phyloP scores from a whole-genome alignment of 2,113 vertebrate species.

The Poeciliopsis prolifica region DNA sequence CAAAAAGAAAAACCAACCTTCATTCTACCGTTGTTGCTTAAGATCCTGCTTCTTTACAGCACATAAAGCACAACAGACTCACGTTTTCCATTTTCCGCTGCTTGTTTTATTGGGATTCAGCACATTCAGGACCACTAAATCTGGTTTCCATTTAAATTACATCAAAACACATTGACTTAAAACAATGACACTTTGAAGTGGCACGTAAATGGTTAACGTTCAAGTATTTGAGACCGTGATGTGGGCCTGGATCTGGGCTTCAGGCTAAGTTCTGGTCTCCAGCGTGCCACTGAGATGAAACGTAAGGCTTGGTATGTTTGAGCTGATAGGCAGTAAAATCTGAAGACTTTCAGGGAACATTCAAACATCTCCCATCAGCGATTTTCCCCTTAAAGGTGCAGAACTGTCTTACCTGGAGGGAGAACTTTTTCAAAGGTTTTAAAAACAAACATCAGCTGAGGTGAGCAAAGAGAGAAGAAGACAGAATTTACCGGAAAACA shows the following conservation, averaged over 20 bases:
- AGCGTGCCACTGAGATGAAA: slow-evolving; percentile 18
- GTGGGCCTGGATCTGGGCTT: neutral
- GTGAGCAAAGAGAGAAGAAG: neutral
- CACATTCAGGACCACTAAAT: slow-evolving; percentile 41
- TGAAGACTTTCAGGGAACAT: neutral
- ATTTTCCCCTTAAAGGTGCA: neutral
- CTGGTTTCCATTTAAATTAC: slow-evolving; percentile 19
- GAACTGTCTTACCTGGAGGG: neutral
- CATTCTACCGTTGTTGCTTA: slow-evolving; percentile 42
- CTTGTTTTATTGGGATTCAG: slow-evolving; percentile 49
- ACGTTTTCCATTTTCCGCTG: slow-evolving; percentile 18
- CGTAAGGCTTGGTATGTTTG: neutral
- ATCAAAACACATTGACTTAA: neutral
- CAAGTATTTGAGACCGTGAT: neutral
- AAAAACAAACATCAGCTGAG: neutral
- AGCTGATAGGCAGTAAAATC: slow-evolving; percentile 7
- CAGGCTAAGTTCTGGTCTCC: slow-evolving; percentile 1
- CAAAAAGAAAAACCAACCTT: slow-evolving; percentile 8
- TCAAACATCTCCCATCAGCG: neutral
- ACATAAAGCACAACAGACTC: slow-evolving; percentile 10
- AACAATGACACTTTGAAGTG: neutral
- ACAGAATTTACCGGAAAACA: neutral
- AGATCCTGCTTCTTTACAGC: neutral
- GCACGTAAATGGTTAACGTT: neutral
- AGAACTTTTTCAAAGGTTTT: neutral